These are phyloP conservation scores for Dendroctonus valens DNA, from an alignment of 1,140 invertebrate genomes.

Conservation along the genomic window DNA sequence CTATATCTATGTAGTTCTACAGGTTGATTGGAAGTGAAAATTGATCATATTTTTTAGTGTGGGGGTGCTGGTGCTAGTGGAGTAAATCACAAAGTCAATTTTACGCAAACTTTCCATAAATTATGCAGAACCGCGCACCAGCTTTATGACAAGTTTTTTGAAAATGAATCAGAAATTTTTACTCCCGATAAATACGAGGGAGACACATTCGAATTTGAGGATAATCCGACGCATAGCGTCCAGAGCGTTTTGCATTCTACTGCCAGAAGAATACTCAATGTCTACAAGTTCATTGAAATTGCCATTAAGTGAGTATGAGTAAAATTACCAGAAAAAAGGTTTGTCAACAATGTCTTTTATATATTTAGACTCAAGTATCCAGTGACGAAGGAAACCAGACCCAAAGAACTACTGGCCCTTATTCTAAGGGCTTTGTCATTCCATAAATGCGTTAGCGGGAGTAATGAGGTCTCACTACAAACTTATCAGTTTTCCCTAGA, in stretches of 20 bases:
- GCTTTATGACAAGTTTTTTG: slow-evolving; percentile 34
- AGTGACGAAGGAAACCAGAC: slow-evolving; percentile 36
- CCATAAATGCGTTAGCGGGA: slow-evolving; percentile 32
- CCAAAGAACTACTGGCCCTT: slow-evolving; percentile 31
- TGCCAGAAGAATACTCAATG: slow-evolving; percentile 30
- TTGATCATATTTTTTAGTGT: too few relatives aligned
- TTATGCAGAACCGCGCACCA: slow-evolving; percentile 35
- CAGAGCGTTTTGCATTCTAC: slow-evolving; percentile 22
- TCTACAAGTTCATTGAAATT: slow-evolving; percentile 33
- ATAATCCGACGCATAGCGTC: slow-evolving; percentile 9
- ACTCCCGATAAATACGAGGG: slow-evolving; percentile 8
- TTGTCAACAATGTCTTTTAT: background rate
- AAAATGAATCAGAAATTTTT: slow-evolving; percentile 33
- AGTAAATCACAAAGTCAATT: slow-evolving; percentile 35
- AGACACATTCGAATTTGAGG: slow-evolving; percentile 30
- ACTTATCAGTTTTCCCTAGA: slow-evolving; percentile 28
- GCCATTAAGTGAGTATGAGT: slow-evolving; percentile 33
- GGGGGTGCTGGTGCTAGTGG: slow-evolving; percentile 36
- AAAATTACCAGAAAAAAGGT: too few relatives aligned
- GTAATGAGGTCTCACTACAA: slow-evolving; percentile 15
- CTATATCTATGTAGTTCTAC: too few relatives aligned
- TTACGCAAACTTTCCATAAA: slow-evolving; percentile 31
- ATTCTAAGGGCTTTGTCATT: slow-evolving; percentile 30
- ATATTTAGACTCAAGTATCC: slow-evolving; percentile 35
- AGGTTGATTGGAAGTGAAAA: too few relatives aligned